Percentiles rank a stretch among this genome's conserved stretches.
Evolutionary conservation across 2,888 invertebrate species (phyloP).

Genomic region (Epistrophe grossulariae): DNA sequence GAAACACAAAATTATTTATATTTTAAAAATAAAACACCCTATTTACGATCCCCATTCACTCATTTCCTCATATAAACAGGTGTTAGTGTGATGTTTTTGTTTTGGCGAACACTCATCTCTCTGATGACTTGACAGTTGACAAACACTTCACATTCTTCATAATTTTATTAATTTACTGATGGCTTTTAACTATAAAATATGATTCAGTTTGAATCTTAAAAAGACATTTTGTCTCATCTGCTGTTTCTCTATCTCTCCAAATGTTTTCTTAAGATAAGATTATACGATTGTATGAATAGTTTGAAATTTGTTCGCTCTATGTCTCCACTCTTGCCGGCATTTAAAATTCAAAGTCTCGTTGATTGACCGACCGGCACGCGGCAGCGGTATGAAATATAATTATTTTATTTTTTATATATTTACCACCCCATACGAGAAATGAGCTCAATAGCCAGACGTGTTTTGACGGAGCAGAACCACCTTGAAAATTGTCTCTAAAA

Average conservation of each 20-base stretch:
- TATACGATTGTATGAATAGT: conserved; percentile 1
- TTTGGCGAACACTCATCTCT: conserved; percentile 7
- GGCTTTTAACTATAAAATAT: conserved; percentile 6
- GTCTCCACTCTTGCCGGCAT: conserved; percentile 44
- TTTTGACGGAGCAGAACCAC: conserved; percentile 69
- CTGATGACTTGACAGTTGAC: conserved; percentile 21
- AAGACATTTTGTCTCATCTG: conserved; percentile 13
- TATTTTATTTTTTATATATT: conserved; percentile 81
- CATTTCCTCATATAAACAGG: conserved; percentile 47
- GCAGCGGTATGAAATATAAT: conserved; percentile 27
- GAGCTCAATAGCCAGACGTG: conserved; percentile 80
- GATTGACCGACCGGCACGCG: conserved; percentile 18
- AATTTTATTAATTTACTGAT: conserved; percentile 34
- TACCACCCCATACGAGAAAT: conserved; percentile 80
- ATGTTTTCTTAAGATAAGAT: conserved; percentile 7
- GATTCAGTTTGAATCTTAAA: conserved; percentile 22
- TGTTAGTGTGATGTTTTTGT: conserved; percentile 39
- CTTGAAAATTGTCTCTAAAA: conserved; percentile 57
- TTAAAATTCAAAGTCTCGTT: neutral
- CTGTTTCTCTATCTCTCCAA: conserved; percentile 40
- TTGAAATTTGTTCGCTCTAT: conserved; percentile 40
- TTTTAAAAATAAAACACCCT: neutral
- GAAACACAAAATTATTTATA: too few relatives aligned
- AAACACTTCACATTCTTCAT: conserved; percentile 25
- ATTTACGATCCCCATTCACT: neutral